Evolutionary conservation across 64 coral and sea anemone species (phyloP).

Genomic region (Actinia tenebrosa): DNA sequence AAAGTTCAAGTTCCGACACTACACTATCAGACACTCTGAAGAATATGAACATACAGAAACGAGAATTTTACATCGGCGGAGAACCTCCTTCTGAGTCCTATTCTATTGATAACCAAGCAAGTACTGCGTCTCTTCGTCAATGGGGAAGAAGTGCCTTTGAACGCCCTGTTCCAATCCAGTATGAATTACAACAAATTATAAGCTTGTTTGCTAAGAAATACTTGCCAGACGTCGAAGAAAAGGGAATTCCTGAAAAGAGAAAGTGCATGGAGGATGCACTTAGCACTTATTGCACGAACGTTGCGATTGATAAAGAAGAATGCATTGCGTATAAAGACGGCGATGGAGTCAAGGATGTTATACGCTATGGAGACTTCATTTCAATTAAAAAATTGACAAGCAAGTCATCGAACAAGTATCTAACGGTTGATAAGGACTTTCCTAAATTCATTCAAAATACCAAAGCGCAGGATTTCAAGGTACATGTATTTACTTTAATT

Average conservation of each 20-base stretch:
- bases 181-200: not conserved
- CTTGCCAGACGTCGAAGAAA: not conserved
- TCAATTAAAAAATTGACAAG: not conserved
- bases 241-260: not conserved
- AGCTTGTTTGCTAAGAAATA: not conserved
- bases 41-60: not conserved
- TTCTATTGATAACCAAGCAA: not conserved
- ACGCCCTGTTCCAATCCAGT: not conserved
- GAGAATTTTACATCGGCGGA: slow-evolving; percentile 5
- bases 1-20: not conserved
- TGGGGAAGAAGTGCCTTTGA: not conserved
- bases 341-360: not conserved
- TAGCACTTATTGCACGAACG: not conserved
- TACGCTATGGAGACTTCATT: not conserved
- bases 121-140: slow-evolving; percentile 1
- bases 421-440: not conserved
- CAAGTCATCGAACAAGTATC: not conserved
- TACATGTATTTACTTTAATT: not conserved
- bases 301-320: not conserved
- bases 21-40: not conserved
- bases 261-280: not conserved
- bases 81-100: not conserved
- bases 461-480: not conserved
- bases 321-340: not conserved
- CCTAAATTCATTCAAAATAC: not conserved